Evolutionary conservation across 1,140 invertebrate genomes (phyloP), one percentile per base, ranked within the genome.

Genomic region (Cotesia vestalis): DNA sequence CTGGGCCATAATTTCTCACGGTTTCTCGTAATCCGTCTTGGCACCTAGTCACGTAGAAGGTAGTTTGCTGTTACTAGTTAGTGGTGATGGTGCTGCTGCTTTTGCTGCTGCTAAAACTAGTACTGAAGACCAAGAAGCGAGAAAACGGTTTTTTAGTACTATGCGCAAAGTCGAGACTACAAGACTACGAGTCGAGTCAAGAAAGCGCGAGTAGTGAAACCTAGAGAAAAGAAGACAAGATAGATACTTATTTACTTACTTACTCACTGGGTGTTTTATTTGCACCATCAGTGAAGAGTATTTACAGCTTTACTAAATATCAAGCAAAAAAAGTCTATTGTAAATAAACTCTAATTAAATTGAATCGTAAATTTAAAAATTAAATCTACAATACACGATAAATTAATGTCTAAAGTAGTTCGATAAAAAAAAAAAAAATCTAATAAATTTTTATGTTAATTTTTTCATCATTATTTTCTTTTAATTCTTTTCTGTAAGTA

Each of bases 21-120:
- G 69, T 71, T 71, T 71, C 62, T 55, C 69, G 69, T 66, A 64
- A 71, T 71, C 69, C 46, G 61, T 64, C 69, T 52, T 71, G 69
- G 69, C 61, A 71, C 62, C 69, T 71, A 66, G 61, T 64, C 69
- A 71, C 69, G 61, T 71, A 71, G 36, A 60, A 68, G 34, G 69
- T 71, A 46, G 40, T 46, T 46, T 11, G 40, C 40, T 46, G 5
- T 2, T 46, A 11, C 40, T 46, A 27, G 27, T 27, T 27, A 27
- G 27, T 27, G 40, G 40, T 6, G 40, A 5, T 46, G 40, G 1
- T 46, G 40, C 11, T 46, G 40, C 38, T 4, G 17, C 36, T 27
- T 27, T 27, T 27, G 27, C 27, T 27, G 27, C 27, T 27, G 27
- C 27, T 27, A 27, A 27, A 27, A 27, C 27, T 27, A 27, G 27